phyloP scores from a whole-genome alignment of 1,140 invertebrate genomes.

The Hycleus cichorii region DNA sequence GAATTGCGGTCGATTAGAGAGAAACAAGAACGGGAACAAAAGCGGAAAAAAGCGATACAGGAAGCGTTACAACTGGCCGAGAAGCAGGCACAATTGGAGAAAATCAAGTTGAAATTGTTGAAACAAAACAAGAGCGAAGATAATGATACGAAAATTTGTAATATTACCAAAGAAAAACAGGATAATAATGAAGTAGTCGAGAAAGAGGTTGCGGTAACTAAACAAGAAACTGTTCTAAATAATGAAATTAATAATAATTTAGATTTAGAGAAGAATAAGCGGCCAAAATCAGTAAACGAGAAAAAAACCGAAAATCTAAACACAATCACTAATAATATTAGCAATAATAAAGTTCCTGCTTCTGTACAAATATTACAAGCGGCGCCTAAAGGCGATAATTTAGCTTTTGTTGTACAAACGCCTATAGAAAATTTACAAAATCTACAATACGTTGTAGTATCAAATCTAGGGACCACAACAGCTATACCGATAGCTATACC shows the following conservation, averaged over 20 bases:
- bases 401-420: conserved; percentile 42
- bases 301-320: too few species aligned
- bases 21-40: conserved; percentile 52
- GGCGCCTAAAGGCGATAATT: conserved; percentile 9
- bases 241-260: conserved; percentile 26
- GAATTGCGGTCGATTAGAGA: conserved; percentile 51
- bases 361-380: conserved; percentile 4
- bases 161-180: conserved; percentile 18
- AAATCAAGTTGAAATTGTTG: conserved; percentile 42
- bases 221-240: conserved; percentile 2
- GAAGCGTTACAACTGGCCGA: conserved; percentile 56
- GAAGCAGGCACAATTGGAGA: conserved; percentile 49
- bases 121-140: conserved; percentile 27
- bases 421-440: conserved; percentile 35
- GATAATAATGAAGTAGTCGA: background rate
- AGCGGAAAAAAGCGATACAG: conserved; percentile 50
- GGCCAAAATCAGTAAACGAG: conserved; percentile 2
- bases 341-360: too few species aligned
- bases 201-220: background rate
- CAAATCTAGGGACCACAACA: conserved; percentile 35
- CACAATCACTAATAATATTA: too few species aligned
- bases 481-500: conserved; percentile 26
- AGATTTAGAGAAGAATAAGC: conserved; percentile 6
- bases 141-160: conserved; percentile 14
- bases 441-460: conserved; percentile 50